Conservation (phyloP, 2,888 invertebrate genomes). For the Eubasilissa splendida region DNA sequence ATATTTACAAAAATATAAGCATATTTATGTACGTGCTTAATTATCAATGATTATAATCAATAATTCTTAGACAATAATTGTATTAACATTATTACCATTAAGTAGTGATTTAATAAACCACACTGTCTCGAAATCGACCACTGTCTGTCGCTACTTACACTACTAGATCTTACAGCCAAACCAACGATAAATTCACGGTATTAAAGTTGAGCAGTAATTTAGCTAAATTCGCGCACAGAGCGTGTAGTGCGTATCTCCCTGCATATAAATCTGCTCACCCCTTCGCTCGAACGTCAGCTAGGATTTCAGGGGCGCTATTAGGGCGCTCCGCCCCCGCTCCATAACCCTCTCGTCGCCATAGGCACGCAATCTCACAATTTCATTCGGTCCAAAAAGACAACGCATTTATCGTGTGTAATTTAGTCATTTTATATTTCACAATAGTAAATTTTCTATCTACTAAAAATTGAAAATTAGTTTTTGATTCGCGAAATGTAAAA, state of each 20-base stretch:
- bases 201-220: conserved; percentile 28
- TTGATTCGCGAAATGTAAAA: no score
- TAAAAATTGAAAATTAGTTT: no score
- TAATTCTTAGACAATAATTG: no score
- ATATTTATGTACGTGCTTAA: no score
- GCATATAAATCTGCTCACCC: conserved; percentile 35
- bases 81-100: no score
- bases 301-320: conserved; percentile 24
- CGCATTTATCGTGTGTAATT: no score
- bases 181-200: neutral
- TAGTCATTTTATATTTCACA: no score
- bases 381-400: no score
- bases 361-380: neutral
- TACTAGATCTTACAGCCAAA: neutral
- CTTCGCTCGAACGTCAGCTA: neutral
- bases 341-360: conserved; percentile 15
- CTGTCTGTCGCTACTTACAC: neutral
- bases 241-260: conserved; percentile 24
- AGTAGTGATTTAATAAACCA: no score
- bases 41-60: no score
- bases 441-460: no score
- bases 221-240: conserved; percentile 23
- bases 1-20: no score
- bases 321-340: conserved; percentile 18
- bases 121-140: neutral